Evolutionary conservation across 2,797 vertebrate species (phyloP).

Genomic region (Schizopygopsis malacanthus): DNA sequence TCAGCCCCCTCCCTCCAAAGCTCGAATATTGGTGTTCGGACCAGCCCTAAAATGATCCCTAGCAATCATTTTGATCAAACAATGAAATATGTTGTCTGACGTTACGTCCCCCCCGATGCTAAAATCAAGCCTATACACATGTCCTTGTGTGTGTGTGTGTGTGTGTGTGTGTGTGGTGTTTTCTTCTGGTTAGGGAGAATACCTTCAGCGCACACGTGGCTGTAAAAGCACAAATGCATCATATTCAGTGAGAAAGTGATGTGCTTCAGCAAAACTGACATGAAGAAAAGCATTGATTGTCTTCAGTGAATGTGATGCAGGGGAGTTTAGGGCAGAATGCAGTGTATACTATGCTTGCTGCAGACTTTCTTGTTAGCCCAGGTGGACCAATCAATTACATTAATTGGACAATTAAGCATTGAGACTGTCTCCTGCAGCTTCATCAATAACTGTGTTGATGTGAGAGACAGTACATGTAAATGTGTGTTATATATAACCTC

Average conservation of each 20-base stretch:
- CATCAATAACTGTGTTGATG: background rate
- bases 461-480: background rate
- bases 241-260: background rate
- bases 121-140: no score
- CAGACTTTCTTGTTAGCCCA: background rate
- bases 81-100: no score
- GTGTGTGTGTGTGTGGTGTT: no score
- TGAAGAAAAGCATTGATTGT: background rate
- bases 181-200: background rate
- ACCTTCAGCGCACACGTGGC: background rate
- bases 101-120: no score
- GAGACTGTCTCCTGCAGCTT: background rate
- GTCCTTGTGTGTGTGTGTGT: no score
- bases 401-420: slow-evolving; percentile 16
- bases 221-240: background rate
- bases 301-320: background rate
- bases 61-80: no score
- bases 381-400: slow-evolving; percentile 23
- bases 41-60: no score
- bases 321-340: background rate
- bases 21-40: no score
- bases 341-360: background rate
- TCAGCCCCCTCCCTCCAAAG: no score
- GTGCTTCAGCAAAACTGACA: background rate
- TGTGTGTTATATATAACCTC: background rate